Base-by-base conservation (phyloP, 2,113 vertebrate genomes). In the Hymenochirus boettgeri region DNA sequence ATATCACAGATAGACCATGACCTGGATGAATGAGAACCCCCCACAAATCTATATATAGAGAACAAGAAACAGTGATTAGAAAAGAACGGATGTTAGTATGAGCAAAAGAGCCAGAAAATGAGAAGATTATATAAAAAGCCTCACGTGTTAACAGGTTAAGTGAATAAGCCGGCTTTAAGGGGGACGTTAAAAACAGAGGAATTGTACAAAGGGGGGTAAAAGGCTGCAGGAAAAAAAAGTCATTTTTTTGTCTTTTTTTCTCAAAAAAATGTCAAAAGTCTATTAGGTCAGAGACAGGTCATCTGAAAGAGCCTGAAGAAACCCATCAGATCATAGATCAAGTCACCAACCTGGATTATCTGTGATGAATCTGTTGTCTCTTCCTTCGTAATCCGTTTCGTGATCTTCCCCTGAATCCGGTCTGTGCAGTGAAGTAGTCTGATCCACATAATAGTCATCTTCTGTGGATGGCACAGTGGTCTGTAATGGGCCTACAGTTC, bases 271-370 rank as follows among this genome's bases (percentile, higher is more conserved):
- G 17, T 17, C 39, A n/a, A 5, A 52, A 69, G 65, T 69, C 65
- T 60, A 31, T 69, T 22, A 57, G 19, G 50, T 64, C 60, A 69
- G 47, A 69, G 47, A 42, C 39, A 42, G 39, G 39, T n/a, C 39
- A 42, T 42, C 39, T 42, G 13, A 58, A 46, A 58, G 48, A 18
- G 31, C 31, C 59, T 48, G 57, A 22, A 25, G 1, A 1, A 35
- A 37, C 10, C 37, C 48, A 26, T 22, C 33, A 50, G 4, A 66
- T 1, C 15, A 26, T 54, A 60, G 65, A 69, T 52, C 65, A 60
- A 69, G 56, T 37, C 54, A 77, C 91, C 89, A 72, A 98, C 95
- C 92, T 79, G 88, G 90, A 52, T 93, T 83, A 62, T 92, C 83
- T 42, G 88, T 91, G 85, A 93, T 90, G 53, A 90, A 90, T 77